These are phyloP conservation scores for Eudemis profundana DNA, from an alignment of 2,888 invertebrate genomes.

Conservation along the genomic window DNA sequence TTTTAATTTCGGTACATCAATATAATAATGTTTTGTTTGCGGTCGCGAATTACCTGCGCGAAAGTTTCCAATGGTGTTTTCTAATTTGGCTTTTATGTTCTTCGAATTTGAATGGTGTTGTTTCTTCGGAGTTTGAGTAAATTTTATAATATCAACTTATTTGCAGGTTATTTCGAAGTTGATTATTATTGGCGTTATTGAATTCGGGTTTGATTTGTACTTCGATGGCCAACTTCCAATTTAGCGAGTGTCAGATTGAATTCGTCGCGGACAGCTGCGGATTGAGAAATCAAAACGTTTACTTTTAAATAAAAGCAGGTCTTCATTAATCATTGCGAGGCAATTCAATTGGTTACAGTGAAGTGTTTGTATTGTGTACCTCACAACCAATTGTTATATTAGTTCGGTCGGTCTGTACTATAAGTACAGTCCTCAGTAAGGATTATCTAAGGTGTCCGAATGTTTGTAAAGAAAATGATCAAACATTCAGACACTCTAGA, in stretches of 20 bases:
- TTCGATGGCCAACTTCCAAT: slow-evolving; percentile 58
- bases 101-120: slow-evolving; percentile 18
- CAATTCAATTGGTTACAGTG: slow-evolving; percentile 61
- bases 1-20: slow-evolving; percentile 59
- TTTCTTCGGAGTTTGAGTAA: slow-evolving; percentile 8
- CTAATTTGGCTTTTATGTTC: slow-evolving; percentile 13
- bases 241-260: slow-evolving; percentile 64
- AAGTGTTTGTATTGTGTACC: slow-evolving; percentile 28
- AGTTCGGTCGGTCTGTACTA: not conserved
- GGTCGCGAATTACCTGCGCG: slow-evolving; percentile 33
- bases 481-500: too few relatives aligned
- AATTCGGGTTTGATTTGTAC: slow-evolving; percentile 19
- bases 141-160: slow-evolving; percentile 1
- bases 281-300: slow-evolving; percentile 76
- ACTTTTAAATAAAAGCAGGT: slow-evolving; percentile 69
- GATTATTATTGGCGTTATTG: slow-evolving; percentile 23
- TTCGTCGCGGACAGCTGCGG: slow-evolving; percentile 64
- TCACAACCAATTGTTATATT: slow-evolving; percentile 10
- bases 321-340: slow-evolving; percentile 69
- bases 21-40: slow-evolving; percentile 45
- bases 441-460: too few relatives aligned
- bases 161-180: slow-evolving; percentile 11
- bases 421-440: not conserved
- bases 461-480: too few relatives aligned
- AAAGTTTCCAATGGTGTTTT: slow-evolving; percentile 14